Evolutionary conservation across 1,140 invertebrate genomes (phyloP).

Genomic region (Streblospio benedicti): DNA sequence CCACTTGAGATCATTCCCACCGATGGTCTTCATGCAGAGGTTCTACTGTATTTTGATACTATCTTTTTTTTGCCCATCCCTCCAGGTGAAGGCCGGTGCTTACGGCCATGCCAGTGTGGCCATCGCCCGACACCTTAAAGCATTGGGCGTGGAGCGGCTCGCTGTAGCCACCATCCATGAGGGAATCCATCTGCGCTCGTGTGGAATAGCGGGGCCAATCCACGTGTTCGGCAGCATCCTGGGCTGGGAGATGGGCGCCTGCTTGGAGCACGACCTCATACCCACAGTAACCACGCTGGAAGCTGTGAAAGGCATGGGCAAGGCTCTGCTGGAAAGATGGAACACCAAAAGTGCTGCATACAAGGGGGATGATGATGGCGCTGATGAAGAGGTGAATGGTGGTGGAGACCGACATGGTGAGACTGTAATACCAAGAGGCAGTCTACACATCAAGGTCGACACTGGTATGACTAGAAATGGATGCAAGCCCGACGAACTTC

Average conservation of each 20-base stretch:
- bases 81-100: constrained; percentile 30
- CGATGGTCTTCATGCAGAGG: no score
- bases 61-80: no score
- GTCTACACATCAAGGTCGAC: constrained; percentile 30
- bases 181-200: constrained; percentile 23
- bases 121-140: constrained; percentile 21
- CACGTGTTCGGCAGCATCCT: constrained; percentile 19
- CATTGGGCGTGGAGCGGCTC: constrained; percentile 23
- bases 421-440: not conserved
- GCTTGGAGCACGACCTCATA: constrained; percentile 3
- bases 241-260: not conserved
- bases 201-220: constrained; percentile 21
- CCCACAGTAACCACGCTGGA: not conserved
- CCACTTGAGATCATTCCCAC: no score
- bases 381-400: no score
- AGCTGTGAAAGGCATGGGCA: not conserved
- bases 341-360: no score
- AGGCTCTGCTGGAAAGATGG: no score
- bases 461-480: constrained; percentile 33
- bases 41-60: no score
- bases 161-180: constrained; percentile 28
- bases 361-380: no score
- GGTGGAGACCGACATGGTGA: no score
- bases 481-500: constrained; percentile 23
- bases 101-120: constrained; percentile 30